A percentile compares a stretch with the other conserved stretches of the same genome.
Evolutionary conservation across 2,888 invertebrate species (phyloP).

Genomic region (Drosophila kambysellisi): DNA sequence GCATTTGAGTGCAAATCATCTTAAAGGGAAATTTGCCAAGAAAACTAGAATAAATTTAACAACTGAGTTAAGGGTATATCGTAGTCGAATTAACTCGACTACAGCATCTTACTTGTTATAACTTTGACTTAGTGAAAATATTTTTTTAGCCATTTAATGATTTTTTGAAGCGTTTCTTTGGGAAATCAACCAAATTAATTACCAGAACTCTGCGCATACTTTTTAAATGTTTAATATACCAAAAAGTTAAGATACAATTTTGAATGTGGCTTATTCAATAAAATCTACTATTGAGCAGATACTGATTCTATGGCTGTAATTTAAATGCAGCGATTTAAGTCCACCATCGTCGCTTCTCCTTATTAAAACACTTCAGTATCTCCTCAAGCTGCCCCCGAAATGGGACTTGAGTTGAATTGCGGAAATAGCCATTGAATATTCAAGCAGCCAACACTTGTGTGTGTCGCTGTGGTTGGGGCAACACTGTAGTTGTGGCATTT

Average conservation of each 20-base stretch:
- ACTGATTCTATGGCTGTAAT: background rate
- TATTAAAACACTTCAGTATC: slow-evolving; percentile 23
- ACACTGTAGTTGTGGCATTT: slow-evolving; percentile 45
- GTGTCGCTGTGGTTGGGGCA: background rate
- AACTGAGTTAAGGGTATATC: too few species aligned
- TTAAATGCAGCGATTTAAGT: background rate
- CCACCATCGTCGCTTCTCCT: background rate
- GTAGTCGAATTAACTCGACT: too few species aligned
- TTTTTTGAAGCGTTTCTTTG: too few species aligned
- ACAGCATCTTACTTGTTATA: too few species aligned
- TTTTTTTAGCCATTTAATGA: too few species aligned
- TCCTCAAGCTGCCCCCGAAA: slow-evolving; percentile 49
- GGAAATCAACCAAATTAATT: too few species aligned
- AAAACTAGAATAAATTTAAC: too few species aligned
- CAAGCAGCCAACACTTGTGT: slow-evolving; percentile 64
- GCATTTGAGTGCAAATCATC: too few species aligned
- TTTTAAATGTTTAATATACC: background rate
- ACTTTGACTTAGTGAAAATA: too few species aligned
- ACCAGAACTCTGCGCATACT: background rate
- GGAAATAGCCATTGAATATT: slow-evolving; percentile 78
- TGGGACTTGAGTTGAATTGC: slow-evolving; percentile 60
- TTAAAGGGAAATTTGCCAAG: too few species aligned
- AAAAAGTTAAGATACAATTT: background rate
- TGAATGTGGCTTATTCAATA: background rate
- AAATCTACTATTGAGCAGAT: background rate